Evolutionary conservation across 2,888 invertebrate genomes (phyloP), one percentile per base, ranked within the genome.

Genomic region (Caenorhabditis doughertyi): DNA sequence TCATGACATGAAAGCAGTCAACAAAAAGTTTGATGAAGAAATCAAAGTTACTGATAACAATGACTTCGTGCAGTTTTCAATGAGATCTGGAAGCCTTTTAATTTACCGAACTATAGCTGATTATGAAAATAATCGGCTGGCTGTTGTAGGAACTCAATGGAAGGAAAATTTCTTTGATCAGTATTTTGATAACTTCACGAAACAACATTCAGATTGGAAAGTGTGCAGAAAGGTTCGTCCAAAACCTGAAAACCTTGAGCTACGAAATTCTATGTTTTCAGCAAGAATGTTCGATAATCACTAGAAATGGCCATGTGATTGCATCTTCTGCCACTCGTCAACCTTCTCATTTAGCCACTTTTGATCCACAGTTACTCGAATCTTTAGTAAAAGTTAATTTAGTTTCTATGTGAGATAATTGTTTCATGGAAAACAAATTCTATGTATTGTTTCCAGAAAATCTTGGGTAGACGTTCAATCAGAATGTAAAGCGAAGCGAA

Each of bases 111-210:
- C 84, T 8, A 64, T 84, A 8, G 42, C 76, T 0, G 81, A 83
- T 32, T 39, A 84, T 18, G 67, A 81, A 32, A 80, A 82, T 23
- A 86, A 86, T 65, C 70, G 86, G 35, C 42, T 89, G 51, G 88
- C 88, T 4, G 83, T 86, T 13, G 87, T 89, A 1, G 89, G 89
- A 16, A 84, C 84, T 13, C 89, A 89, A 68, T 89, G 89, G 89
- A 79, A 79, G 27, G 76, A 81, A 32, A 74, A 85, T 35, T 88
- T 67, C 65, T 74, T 89, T 29, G 83, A 85, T 53, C 65, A 81
- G n/a, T 51, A 85, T n/a, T 86, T 89, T 55, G 77, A 71, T 16
- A 84, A 88, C n/a, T 84, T 84, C 67, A 87, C 84, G 0, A 72
- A 47, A 39, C 53, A 21, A 23, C 79, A 77, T 27, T 60, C 62